Conservation (phyloP, 2,888 invertebrate genomes). For the Mythimna vitellina region DNA sequence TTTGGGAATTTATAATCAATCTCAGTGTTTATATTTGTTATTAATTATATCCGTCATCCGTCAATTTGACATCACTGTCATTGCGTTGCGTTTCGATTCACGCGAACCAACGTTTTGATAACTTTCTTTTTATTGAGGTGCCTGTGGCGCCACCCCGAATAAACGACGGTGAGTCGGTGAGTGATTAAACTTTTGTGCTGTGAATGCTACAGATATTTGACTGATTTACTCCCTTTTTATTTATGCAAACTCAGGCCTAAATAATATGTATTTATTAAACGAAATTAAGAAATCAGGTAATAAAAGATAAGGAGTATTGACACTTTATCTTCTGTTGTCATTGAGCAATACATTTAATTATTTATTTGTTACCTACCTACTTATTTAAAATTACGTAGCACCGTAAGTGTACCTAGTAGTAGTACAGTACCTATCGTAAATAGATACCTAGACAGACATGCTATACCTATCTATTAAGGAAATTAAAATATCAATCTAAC, state of each 20-base stretch:
- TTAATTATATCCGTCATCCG: conserved; percentile 55
- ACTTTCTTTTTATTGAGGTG: not conserved
- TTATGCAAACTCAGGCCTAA: too few relatives aligned
- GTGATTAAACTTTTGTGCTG: too few relatives aligned
- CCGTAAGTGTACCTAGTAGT: not conserved
- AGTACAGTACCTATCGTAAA: not conserved
- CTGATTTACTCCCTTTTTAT: too few relatives aligned
- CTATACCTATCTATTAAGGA: not conserved
- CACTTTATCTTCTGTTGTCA: not conserved
- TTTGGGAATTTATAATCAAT: conserved; percentile 5
- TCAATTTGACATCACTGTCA: conserved; percentile 59
- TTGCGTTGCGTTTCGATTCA: conserved; percentile 44
- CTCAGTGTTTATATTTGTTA: conserved; percentile 58
- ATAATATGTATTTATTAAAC: too few relatives aligned
- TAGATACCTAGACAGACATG: not conserved
- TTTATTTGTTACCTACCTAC: not conserved
- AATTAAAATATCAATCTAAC: too few relatives aligned
- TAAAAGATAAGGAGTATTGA: not conserved
- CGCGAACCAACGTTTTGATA: not conserved
- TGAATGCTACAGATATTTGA: not conserved
- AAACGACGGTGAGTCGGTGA: not conserved
- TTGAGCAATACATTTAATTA: conserved; percentile 8
- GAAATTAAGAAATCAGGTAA: not conserved
- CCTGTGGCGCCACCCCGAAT: conserved; percentile 21
- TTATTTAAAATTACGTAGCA: not conserved